Conservation (phyloP, 2,113 vertebrate species). For the Phylloscopus whistleri region DNA sequence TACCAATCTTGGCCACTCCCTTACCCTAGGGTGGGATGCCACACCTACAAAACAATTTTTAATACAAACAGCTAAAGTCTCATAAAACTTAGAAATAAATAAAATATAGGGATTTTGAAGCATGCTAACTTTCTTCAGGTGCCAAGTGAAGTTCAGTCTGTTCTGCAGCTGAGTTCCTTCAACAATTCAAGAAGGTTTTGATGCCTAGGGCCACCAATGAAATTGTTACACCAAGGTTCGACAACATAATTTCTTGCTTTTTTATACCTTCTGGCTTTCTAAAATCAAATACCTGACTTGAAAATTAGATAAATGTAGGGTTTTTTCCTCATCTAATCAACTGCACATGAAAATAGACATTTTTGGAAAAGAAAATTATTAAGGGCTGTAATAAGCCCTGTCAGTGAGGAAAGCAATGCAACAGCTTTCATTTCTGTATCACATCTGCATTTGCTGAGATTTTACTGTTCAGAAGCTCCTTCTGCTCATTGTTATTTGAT, state of each 20-base stretch:
- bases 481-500: not conserved
- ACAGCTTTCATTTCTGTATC: not conserved
- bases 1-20: not conserved
- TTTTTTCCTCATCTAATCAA: not conserved
- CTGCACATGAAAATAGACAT: not conserved
- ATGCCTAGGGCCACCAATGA: not conserved
- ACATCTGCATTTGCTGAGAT: not conserved
- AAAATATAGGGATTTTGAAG: not conserved
- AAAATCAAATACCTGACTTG: not conserved
- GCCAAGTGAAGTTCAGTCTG: not conserved
- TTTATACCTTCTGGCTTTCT: not conserved
- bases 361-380: not conserved
- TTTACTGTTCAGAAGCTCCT: not conserved
- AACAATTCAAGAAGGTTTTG: not conserved
- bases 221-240: not conserved
- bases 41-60: not conserved
- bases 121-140: not conserved
- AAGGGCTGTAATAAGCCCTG: not conserved
- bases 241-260: not conserved
- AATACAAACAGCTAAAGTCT: not conserved
- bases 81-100: not conserved
- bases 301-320: not conserved
- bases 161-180: not conserved
- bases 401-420: not conserved
- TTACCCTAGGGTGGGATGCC: not conserved